Percentiles rank a stretch among this genome's conserved stretches.
Conservation (phyloP, 2,113 vertebrate genomes). For the Caracal caracal region DNA sequence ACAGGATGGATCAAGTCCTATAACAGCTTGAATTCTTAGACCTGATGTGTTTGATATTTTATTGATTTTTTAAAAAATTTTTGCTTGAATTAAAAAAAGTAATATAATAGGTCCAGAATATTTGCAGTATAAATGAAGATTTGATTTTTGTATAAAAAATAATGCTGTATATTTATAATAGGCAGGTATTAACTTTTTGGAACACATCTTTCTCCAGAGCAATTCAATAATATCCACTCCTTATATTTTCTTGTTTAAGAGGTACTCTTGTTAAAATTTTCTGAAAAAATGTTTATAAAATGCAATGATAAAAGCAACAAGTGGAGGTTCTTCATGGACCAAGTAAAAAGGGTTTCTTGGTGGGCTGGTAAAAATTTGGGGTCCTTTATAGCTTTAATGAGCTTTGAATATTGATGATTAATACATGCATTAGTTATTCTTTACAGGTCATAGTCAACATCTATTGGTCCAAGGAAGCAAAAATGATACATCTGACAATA, state of each 20-base stretch:
- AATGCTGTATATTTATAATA: conserved; percentile 75
- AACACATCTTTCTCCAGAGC: not conserved
- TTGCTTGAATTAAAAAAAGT: conserved; percentile 72
- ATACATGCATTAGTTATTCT: conserved; percentile 1
- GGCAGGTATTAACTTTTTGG: not conserved
- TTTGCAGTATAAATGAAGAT: conserved; percentile 72
- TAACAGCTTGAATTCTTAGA: conserved; percentile 43
- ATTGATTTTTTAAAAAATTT: conserved; percentile 67
- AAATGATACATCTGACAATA: not conserved
- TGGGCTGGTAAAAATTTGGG: not conserved
- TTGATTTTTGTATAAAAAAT: conserved; percentile 74
- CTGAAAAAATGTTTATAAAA: not conserved
- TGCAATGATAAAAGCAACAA: not conserved
- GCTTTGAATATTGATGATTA: not conserved
- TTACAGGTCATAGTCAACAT: not conserved
- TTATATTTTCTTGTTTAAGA: conserved; percentile 15
- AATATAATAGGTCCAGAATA: conserved; percentile 67
- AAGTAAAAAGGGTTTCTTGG: not conserved
- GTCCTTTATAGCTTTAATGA: not conserved
- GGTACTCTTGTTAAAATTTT: not conserved
- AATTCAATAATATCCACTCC: not conserved
- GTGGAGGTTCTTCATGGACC: not conserved
- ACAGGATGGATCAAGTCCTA: conserved; percentile 35
- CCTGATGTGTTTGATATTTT: conserved; percentile 66
- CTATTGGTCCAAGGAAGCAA: conserved; percentile 43